Evolutionary conservation across 2,888 invertebrate genomes (phyloP).

Genomic region (Chrysodeixis includens): DNA sequence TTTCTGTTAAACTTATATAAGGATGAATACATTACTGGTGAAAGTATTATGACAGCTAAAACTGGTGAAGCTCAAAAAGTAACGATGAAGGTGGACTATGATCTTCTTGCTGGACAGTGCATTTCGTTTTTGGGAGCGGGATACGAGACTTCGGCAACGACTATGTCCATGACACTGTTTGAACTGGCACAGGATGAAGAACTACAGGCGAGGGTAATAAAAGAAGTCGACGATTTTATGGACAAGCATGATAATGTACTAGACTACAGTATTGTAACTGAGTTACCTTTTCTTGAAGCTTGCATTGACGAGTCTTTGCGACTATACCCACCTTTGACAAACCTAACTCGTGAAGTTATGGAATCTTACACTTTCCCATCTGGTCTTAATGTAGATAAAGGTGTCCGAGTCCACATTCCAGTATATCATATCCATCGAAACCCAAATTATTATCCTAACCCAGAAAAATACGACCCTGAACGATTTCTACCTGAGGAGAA

Average conservation of each 20-base stretch:
- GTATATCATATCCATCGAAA: conserved; percentile 60
- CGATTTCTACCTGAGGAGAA: conserved; percentile 61
- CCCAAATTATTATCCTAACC: conserved; percentile 62
- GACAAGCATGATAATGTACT: conserved; percentile 43
- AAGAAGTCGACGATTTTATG: conserved; percentile 63
- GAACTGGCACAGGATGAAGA: conserved; percentile 62
- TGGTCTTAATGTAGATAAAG: conserved; percentile 62
- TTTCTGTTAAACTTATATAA: conserved; percentile 36
- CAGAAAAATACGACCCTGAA: conserved; percentile 62
- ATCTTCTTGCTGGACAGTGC: conserved; percentile 83
- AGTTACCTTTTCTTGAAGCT: conserved; percentile 63
- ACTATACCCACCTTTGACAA: conserved; percentile 58
- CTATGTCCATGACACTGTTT: conserved; percentile 58
- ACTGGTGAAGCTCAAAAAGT: conserved; percentile 44
- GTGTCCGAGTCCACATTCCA: conserved; percentile 63
- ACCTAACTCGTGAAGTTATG: conserved; percentile 58
- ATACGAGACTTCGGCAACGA: conserved; percentile 64
- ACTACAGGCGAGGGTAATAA: conserved; percentile 47
- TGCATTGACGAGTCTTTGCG: conserved; percentile 64
- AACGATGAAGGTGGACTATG: conserved; percentile 65
- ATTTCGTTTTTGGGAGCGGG: conserved; percentile 78
- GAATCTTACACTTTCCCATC: conserved; percentile 61
- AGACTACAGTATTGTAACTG: conserved; percentile 59
- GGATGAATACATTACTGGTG: conserved; percentile 41
- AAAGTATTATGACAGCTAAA: conserved; percentile 30